Percentiles rank a stretch among this genome's conserved stretches.
Conservation (phyloP, 2,797 vertebrate species). For the Anguilla megastoma region DNA sequence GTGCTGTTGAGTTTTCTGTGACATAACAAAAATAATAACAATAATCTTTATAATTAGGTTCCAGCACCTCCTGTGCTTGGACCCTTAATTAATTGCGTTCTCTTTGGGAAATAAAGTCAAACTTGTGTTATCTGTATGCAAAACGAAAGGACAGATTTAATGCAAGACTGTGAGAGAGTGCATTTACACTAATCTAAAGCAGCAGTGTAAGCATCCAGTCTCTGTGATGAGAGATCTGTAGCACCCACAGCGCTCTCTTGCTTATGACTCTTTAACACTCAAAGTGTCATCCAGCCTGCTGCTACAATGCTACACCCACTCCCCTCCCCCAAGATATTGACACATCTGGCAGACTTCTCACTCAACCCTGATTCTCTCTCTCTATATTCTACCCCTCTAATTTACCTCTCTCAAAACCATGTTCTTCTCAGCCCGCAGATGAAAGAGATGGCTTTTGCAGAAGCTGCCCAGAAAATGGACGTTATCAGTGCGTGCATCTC, state of each 20-base stretch:
- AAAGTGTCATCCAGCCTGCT: not conserved
- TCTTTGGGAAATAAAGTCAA: too few relatives aligned
- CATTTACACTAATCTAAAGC: not conserved
- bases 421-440: not conserved
- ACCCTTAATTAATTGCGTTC: too few relatives aligned
- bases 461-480: not conserved
- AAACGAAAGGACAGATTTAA: not conserved
- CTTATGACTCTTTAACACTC: slow-evolving; percentile 4
- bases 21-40: too few relatives aligned
- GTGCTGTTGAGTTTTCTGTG: too few relatives aligned
- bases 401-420: not conserved
- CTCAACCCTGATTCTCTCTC: not conserved
- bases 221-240: not conserved
- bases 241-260: not conserved
- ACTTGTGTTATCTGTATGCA: not conserved
- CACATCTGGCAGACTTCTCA: not conserved
- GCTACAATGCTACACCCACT: not conserved
- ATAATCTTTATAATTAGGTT: too few relatives aligned
- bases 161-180: not conserved
- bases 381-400: not conserved
- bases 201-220: not conserved
- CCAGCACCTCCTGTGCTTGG: too few relatives aligned
- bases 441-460: not conserved
- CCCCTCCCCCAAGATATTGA: not conserved
- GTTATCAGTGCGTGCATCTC: not conserved